Evolutionary conservation across 2,888 invertebrate genomes (phyloP).

Genomic region (Cephus pulcher): DNA sequence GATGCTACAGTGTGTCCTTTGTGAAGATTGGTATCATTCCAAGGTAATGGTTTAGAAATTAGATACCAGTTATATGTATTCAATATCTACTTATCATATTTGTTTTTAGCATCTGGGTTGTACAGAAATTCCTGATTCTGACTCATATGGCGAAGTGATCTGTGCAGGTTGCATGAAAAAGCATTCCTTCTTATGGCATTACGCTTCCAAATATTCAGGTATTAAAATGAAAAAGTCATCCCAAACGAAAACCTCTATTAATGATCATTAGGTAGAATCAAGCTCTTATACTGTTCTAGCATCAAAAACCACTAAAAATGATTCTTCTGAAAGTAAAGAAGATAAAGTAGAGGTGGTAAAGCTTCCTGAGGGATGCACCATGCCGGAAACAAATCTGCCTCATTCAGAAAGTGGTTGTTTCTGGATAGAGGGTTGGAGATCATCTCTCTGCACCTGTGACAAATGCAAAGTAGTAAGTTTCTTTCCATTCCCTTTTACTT

Average conservation of each 20-base stretch:
- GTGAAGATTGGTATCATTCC: constrained; percentile 98
- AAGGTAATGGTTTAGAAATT: constrained; percentile 63
- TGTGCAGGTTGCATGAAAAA: constrained; percentile 83
- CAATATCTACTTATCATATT: not conserved
- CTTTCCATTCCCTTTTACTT: not conserved
- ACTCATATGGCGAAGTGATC: constrained; percentile 82
- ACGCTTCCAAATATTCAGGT: constrained; percentile 68
- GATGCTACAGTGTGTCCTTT: constrained; percentile 96
- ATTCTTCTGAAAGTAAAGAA: constrained; percentile 39
- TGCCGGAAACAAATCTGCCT: constrained; percentile 42
- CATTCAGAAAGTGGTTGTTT: constrained; percentile 75
- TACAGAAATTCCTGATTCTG: constrained; percentile 69
- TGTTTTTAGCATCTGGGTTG: constrained; percentile 74
- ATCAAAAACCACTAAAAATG: constrained; percentile 42
- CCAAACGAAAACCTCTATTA: not conserved
- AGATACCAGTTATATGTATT: not conserved
- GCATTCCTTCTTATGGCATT: constrained; percentile 80
- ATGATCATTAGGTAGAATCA: not conserved
- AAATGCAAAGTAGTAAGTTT: constrained; percentile 68
- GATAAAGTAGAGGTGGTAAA: constrained; percentile 47
- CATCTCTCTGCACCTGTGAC: constrained; percentile 78
- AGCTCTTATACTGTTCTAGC: constrained; percentile 7
- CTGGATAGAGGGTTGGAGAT: constrained; percentile 82
- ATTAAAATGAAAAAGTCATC: not conserved
- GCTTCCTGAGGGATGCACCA: constrained; percentile 42